Conservation (phyloP, 2,797 vertebrate species). For the Hydrophis major region DNA sequence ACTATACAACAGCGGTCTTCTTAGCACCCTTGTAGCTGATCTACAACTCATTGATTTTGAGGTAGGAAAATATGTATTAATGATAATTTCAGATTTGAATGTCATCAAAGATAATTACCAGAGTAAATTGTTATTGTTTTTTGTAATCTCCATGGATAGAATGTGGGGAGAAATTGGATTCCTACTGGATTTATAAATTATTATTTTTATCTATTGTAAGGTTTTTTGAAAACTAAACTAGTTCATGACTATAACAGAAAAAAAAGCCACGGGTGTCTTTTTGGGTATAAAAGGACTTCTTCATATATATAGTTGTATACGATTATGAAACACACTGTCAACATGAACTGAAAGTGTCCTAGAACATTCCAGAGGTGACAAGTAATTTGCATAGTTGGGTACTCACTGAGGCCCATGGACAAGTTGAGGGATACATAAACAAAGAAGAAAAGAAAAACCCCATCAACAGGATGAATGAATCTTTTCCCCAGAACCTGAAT, state of each 20-base stretch:
- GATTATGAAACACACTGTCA: neutral
- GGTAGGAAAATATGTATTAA: constrained; percentile 69
- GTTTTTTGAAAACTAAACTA: neutral
- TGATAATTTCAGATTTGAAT: neutral
- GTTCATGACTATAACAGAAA: neutral
- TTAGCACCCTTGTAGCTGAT: constrained; percentile 89
- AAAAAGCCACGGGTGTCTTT: neutral
- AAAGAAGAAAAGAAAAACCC: neutral
- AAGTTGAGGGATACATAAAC: neutral
- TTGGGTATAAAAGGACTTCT: neutral
- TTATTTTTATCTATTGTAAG: neutral
- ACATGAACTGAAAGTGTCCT: neutral
- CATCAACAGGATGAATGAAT: neutral
- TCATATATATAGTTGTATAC: neutral
- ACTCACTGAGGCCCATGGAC: neutral
- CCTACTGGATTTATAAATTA: neutral
- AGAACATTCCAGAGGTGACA: neutral
- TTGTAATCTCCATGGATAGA: neutral
- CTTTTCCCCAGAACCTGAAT: neutral
- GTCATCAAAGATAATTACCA: neutral
- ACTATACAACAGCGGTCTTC: constrained; percentile 94
- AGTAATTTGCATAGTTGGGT: neutral
- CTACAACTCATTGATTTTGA: constrained; percentile 97
- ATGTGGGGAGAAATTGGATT: neutral
- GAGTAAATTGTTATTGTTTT: neutral